Percentiles rank a stretch among this genome's conserved stretches.
Evolutionary conservation across 2,113 vertebrate species (phyloP).

Genomic region (Prunella fulvescens): DNA sequence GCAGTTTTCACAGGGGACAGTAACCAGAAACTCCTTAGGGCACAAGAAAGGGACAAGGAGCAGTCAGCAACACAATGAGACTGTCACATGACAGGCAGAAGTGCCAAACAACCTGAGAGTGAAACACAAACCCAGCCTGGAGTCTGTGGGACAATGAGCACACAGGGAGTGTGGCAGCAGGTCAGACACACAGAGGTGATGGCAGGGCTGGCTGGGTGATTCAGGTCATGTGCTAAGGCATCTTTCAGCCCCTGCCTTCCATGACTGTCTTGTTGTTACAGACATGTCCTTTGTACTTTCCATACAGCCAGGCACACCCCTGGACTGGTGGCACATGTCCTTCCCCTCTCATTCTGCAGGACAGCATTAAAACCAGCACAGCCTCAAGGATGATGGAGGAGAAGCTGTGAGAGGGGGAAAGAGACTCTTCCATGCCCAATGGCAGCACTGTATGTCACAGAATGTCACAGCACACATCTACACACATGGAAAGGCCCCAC

Average conservation of each 20-base stretch:
- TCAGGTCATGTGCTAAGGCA: neutral
- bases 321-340: neutral
- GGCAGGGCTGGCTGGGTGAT: neutral
- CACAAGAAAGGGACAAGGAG: neutral
- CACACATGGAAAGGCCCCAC: neutral
- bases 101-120: neutral
- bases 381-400: neutral
- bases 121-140: neutral
- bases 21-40: neutral
- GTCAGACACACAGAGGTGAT: neutral
- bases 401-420: accelerated
- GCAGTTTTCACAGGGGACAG: neutral
- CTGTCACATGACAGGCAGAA: neutral
- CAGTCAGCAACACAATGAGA: neutral
- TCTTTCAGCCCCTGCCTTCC: neutral
- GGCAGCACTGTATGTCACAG: neutral
- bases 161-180: neutral
- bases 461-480: neutral
- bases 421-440: accelerated
- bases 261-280: too few relatives aligned
- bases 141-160: neutral
- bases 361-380: neutral
- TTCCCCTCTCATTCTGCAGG: neutral
- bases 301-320: neutral
- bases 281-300: neutral